Evolutionary conservation across 2,113 vertebrate species (phyloP).

Genomic region (Trogon melanurus): DNA sequence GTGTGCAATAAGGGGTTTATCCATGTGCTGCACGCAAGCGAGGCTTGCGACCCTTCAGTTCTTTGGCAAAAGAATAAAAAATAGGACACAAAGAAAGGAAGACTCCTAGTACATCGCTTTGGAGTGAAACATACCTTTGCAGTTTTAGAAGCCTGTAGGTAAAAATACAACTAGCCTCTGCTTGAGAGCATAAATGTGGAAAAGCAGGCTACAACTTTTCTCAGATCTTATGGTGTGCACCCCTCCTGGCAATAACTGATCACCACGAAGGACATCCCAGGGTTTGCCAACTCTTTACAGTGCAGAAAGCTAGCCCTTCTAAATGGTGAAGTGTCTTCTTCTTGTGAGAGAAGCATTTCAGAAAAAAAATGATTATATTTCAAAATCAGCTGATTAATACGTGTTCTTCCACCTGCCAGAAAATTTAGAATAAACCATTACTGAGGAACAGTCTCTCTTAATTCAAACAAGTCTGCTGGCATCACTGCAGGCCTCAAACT

Average conservation of each 20-base stretch:
- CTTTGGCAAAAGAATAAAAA: background rate
- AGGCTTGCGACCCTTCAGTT: background rate
- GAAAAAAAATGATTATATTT: background rate
- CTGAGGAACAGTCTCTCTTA: background rate
- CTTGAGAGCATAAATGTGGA: background rate
- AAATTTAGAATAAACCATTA: background rate
- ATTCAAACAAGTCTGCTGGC: background rate
- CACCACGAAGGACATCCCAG: background rate
- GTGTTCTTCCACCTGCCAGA: background rate
- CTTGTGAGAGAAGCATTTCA: background rate
- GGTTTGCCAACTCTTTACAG: background rate
- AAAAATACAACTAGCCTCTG: background rate
- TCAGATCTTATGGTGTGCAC: rapidly evolving
- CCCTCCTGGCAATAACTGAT: background rate
- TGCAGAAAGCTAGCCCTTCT: background rate
- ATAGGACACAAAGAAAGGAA: background rate
- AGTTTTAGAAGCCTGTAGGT: background rate
- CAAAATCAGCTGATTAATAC: background rate
- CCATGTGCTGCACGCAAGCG: background rate
- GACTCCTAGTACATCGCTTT: background rate
- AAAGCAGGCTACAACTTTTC: background rate
- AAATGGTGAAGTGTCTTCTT: background rate
- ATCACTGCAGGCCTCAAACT: background rate
- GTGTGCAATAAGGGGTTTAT: background rate
- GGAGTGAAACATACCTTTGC: background rate